phyloP scores from a whole-genome alignment of 2,888 invertebrate genomes.

The Carpatolechia fugitivella region DNA sequence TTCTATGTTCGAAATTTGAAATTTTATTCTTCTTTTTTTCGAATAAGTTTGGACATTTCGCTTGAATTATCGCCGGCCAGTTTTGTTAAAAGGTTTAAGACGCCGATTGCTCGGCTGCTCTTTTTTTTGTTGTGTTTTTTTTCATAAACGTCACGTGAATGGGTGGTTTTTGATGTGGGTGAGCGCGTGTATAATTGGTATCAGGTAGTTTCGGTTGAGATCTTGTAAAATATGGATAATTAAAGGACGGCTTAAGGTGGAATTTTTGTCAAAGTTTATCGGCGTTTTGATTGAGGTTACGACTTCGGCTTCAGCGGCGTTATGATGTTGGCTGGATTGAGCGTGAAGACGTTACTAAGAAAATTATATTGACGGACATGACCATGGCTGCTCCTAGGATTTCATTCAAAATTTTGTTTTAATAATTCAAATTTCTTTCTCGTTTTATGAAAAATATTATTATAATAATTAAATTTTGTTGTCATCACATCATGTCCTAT shows the following conservation, averaged over 20 bases:
- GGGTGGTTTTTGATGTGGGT: conserved; percentile 72
- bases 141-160: conserved; percentile 66
- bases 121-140: conserved; percentile 35
- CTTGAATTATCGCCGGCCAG: conserved; percentile 77
- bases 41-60: conserved; percentile 74
- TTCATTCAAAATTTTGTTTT: not conserved
- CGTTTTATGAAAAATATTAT: too few species aligned
- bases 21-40: conserved; percentile 52
- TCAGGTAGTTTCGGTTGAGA: conserved; percentile 71
- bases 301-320: conserved; percentile 39
- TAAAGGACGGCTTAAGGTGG: conserved; percentile 76
- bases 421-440: too few species aligned
- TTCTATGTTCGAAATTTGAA: conserved; percentile 68
- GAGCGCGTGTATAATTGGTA: conserved; percentile 77
- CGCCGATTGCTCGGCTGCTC: conserved; percentile 46
- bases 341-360: conserved; percentile 47
- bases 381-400: conserved; percentile 9
- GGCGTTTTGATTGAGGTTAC: conserved; percentile 77
- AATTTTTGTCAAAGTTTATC: conserved; percentile 79
- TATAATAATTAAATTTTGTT: too few species aligned
- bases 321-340: conserved; percentile 38
- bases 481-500: too few species aligned
- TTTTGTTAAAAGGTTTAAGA: conserved; percentile 75
- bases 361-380: conserved; percentile 24
- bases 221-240: conserved; percentile 77